Evolutionary conservation across 2,113 vertebrate species (phyloP).

Genomic region (Synchiropus splendidus): DNA sequence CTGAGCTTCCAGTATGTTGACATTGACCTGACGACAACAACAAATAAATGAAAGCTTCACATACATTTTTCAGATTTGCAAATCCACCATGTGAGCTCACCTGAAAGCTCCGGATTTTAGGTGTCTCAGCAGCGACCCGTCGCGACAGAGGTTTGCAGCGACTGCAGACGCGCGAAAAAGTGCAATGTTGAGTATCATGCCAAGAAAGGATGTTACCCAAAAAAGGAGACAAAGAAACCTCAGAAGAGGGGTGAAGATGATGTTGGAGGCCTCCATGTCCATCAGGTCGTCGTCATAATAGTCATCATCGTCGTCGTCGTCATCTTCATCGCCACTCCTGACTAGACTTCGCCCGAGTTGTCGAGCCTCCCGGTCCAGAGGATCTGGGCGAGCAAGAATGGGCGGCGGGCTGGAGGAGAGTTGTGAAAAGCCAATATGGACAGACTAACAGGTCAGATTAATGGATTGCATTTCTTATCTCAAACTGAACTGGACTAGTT

Average conservation of each 20-base stretch:
- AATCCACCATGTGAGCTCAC: slow-evolving; percentile 41
- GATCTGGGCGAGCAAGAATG: slow-evolving; percentile 11
- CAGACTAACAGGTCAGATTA: too few relatives aligned
- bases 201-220: neutral
- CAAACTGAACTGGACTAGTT: too few relatives aligned
- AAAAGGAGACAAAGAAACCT: slow-evolving; percentile 67
- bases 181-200: neutral
- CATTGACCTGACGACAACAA: slow-evolving; percentile 65
- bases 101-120: slow-evolving; percentile 77
- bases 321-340: slow-evolving; percentile 63
- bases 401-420: slow-evolving; percentile 15
- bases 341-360: slow-evolving; percentile 71
- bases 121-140: slow-evolving; percentile 52
- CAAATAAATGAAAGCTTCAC: neutral
- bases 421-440: too few relatives aligned
- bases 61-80: neutral
- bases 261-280: slow-evolving; percentile 67
- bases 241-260: slow-evolving; percentile 75
- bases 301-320: slow-evolving; percentile 70
- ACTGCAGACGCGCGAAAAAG: slow-evolving; percentile 52
- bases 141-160: slow-evolving; percentile 60
- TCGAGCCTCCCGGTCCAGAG: slow-evolving; percentile 65
- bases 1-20: slow-evolving; percentile 86
- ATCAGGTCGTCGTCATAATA: slow-evolving; percentile 70
- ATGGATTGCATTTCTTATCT: too few relatives aligned